phyloP scores from a whole-genome alignment of 2,888 invertebrate species.

The Amblyjoppa proteus region DNA sequence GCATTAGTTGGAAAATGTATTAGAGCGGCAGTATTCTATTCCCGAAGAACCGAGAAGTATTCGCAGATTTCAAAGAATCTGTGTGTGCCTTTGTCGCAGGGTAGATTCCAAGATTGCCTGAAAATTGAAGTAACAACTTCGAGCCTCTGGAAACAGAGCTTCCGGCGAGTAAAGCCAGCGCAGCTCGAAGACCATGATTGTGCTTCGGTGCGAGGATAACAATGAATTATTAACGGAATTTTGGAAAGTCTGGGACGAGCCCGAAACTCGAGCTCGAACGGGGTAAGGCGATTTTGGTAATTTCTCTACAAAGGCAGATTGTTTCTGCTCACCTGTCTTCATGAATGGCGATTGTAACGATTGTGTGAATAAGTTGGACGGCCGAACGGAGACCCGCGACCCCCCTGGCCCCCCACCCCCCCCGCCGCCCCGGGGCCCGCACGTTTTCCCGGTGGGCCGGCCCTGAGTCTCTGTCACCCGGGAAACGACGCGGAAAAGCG shows the following conservation, averaged over 20 bases:
- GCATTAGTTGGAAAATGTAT: too few relatives aligned
- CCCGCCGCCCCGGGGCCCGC: constrained; percentile 72
- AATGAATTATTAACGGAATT: background rate
- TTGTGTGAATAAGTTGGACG: constrained; percentile 71
- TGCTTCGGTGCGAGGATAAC: background rate
- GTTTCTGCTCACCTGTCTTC: constrained; percentile 81
- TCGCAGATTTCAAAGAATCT: background rate
- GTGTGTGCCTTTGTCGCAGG: background rate
- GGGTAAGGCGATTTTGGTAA: background rate
- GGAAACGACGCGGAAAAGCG: constrained; percentile 77
- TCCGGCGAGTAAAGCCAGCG: background rate
- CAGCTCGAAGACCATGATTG: background rate
- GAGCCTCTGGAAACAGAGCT: background rate
- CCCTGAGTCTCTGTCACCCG: constrained; percentile 76
- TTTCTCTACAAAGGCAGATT: constrained; percentile 31
- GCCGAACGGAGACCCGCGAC: constrained; percentile 74
- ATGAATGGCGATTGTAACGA: constrained; percentile 78
- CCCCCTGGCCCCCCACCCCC: constrained; percentile 76
- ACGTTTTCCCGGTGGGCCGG: constrained; percentile 69
- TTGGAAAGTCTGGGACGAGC: background rate
- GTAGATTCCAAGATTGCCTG: background rate
- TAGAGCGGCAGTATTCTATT: background rate
- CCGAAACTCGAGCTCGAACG: background rate
- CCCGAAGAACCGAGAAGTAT: background rate
- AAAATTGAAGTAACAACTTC: background rate